These are phyloP conservation scores for Coremacera marginata DNA, from an alignment of 2,888 invertebrate genomes.

Conservation along the genomic window DNA sequence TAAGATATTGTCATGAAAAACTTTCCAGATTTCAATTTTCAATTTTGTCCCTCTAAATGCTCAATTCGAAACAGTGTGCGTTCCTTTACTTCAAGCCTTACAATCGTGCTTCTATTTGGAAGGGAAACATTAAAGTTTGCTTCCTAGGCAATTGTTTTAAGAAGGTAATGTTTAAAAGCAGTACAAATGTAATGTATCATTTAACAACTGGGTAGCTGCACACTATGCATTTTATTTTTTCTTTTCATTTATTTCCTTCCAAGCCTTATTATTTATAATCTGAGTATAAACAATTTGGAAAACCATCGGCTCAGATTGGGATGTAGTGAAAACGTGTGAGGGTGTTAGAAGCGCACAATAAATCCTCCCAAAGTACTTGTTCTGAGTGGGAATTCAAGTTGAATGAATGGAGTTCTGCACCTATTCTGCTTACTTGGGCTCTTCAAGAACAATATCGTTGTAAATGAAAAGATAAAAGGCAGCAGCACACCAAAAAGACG, in stretches of 20 bases:
- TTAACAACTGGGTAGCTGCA: no score
- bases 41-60: no score
- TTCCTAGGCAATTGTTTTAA: no score
- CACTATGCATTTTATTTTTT: neutral
- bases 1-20: no score
- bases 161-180: no score
- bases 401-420: neutral
- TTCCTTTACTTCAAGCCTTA: no score
- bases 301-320: conserved; percentile 52
- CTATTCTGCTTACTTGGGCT: neutral
- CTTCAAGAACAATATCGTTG: conserved; percentile 7
- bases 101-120: no score
- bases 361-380: neutral
- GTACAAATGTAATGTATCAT: no score
- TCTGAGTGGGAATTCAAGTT: neutral
- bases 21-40: no score
- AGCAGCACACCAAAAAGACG: conserved; percentile 2
- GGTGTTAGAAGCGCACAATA: neutral
- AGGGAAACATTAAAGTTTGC: no score
- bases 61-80: no score
- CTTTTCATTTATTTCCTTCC: conserved; percentile 23
- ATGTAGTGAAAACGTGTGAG: conserved; percentile 47
- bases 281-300: conserved; percentile 57
- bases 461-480: conserved; percentile 22
- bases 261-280: conserved; percentile 59